Conservation (phyloP, 2,113 vertebrate species). For the Otocyon megalotis region DNA sequence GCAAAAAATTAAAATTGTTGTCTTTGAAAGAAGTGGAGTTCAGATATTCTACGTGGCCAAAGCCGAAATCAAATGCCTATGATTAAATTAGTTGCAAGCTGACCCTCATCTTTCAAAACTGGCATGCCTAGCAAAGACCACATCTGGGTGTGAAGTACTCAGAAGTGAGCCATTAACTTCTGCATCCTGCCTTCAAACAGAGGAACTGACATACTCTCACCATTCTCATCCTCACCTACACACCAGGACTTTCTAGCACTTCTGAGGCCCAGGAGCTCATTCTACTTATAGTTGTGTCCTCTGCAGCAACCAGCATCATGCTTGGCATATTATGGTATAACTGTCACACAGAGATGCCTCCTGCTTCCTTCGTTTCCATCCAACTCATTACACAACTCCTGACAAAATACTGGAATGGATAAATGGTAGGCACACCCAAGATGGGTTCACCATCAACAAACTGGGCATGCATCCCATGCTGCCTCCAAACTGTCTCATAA, state of each 20-base stretch:
- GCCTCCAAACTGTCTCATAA: constrained; percentile 28
- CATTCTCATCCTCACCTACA: accelerated
- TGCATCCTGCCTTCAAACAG: not conserved
- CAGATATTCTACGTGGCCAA: not conserved
- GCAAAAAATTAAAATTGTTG: not conserved
- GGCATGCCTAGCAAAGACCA: not conserved
- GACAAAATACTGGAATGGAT: not conserved
- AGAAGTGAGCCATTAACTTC: not conserved
- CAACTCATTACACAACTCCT: not conserved
- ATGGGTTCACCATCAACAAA: not conserved
- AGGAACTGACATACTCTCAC: not conserved
- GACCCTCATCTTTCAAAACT: not conserved
- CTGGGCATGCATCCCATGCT: not conserved
- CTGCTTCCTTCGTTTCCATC: not conserved
- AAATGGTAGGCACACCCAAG: not conserved
- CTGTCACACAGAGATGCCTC: not conserved
- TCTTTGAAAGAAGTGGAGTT: not conserved
- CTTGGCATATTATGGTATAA: not conserved
- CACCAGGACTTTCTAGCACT: not conserved
- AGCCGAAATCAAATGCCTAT: not conserved
- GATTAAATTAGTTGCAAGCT: not conserved
- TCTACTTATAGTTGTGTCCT: not conserved
- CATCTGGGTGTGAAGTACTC: not conserved
- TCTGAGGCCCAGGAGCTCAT: not conserved
- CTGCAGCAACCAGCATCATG: not conserved